Base-by-base conservation (phyloP, 2,888 invertebrate genomes). In the Drosophila formosana region DNA sequence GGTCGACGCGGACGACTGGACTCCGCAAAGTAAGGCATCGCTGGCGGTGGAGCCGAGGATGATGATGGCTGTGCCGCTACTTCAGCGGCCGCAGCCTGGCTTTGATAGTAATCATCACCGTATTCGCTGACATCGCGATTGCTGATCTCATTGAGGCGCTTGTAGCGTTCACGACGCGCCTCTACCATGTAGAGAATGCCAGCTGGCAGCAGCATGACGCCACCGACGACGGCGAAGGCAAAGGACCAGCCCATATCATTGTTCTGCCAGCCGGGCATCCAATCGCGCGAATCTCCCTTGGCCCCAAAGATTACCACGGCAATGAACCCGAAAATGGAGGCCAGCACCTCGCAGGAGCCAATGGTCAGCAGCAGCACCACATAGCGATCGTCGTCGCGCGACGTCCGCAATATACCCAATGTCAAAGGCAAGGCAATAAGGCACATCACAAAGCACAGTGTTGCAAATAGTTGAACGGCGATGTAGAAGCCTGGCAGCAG, bases 251-350 rank as follows among this genome's bases (percentile, higher is more conserved):
- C 96, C 60, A 98, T 94, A 91, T 97, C 96, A 93, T 99, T 99
- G 91, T 98, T 96, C 87, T 98, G 97, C 96, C 98, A 97, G 88
- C 97, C 95, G 0, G 98, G 98, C 97, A 99, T 97, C 96, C 98
- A 98, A 89, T 97, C 97, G 75, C 98, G 94, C 4, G 97, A 96
- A 92, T 98, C 98, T 3, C 98, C 98, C 90, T 96, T 94, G 0
- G 96, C 96, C 39, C 98, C 98, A 92, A 99, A 99, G 63, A 97
- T 96, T 3, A 97, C 94, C 0, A 97, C 96, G 0, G 97, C 95
- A 88, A 98, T 95, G 2, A 97, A 94, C 8, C 98, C 97, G 80
- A 96, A 95, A 46, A 96, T 90, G 11, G 96, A 97, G 95, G 96
- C 95, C 66, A 96, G 92, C 39, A 95, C 93, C 64, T 97, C 94